Conservation (phyloP, 2,888 invertebrate species). For the Eupeodes latifasciatus region DNA sequence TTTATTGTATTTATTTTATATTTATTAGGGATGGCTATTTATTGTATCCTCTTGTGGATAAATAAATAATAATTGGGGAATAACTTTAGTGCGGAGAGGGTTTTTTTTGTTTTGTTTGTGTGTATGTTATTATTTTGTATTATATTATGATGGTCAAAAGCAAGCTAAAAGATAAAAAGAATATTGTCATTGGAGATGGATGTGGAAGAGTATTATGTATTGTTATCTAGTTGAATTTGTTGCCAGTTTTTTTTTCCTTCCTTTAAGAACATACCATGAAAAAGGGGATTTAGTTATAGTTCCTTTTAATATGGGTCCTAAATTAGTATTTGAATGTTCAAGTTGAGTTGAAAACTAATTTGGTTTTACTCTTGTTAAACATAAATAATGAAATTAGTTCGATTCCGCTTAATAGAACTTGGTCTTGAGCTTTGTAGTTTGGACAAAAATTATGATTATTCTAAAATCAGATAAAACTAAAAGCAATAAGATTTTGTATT, state of each 20-base stretch:
- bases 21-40: slow-evolving; percentile 5
- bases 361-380: no score
- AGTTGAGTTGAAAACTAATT: no score
- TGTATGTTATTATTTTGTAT: neutral
- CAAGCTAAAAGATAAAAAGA: neutral
- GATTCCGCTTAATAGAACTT: no score
- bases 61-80: slow-evolving; percentile 32
- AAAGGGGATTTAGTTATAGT: no score
- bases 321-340: no score
- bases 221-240: slow-evolving; percentile 4
- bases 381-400: no score
- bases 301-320: no score
- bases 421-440: no score
- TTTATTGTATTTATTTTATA: slow-evolving; percentile 10
- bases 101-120: neutral
- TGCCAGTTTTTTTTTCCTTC: neutral
- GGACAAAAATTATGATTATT: no score
- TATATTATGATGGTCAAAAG: neutral
- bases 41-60: neutral
- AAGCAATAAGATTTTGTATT: no score
- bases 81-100: neutral
- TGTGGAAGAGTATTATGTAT: neutral
- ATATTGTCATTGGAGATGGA: neutral
- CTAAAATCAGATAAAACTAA: no score
- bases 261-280: neutral